Base-by-base conservation (phyloP, 2,797 vertebrate genomes). In the Scarus forsteni region DNA sequence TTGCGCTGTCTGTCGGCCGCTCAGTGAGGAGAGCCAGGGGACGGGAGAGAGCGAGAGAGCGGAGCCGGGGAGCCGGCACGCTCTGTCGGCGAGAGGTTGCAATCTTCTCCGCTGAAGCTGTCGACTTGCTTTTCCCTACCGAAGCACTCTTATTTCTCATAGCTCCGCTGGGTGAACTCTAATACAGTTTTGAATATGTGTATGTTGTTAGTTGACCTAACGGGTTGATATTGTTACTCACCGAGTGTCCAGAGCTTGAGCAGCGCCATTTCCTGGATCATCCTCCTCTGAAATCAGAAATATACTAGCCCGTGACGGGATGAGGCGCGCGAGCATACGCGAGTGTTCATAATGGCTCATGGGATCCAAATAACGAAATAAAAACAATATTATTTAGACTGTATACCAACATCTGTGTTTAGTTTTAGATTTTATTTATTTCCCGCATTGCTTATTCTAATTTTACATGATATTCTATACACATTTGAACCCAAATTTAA, bases 1-100 rank as follows among this genome's bases (percentile, higher is more conserved):
- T 79, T 85, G 92, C 88, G 89, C 38, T 39, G 27, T 27, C 89
- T 86, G 52, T 88, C 88, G 83, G 83, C 85, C 92, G 91, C 77
- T 88, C 80, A 71, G 86, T 56, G 86, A 71, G 86, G 50, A 86
- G 87, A 88, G 81, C 70, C 87, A 19, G 86, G 59, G 75, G 84
- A 43, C 48, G 53, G 60, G 65, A 88, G 61, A 88, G 90, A 73
- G 73, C 66, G 52, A 73, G 14, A 66, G 0, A 79, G 84, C 62
- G 74, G 14, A 75, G 78, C 83, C 81, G 71, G 66, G 65, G 42
- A 43, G 34, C 40, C 61, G 81, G 73, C 79, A 69, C 61, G 50
- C 76, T 77, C 14, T 45, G 62, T 38, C 77, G 78, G 81, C 60
- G 64, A 52, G 66, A 39, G 63, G 77, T 66, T 44, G 0, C 36